A percentile compares a stretch with the other conserved stretches of the same genome.
Conservation (phyloP, 2,113 vertebrate species). For the Perccottus glenii region DNA sequence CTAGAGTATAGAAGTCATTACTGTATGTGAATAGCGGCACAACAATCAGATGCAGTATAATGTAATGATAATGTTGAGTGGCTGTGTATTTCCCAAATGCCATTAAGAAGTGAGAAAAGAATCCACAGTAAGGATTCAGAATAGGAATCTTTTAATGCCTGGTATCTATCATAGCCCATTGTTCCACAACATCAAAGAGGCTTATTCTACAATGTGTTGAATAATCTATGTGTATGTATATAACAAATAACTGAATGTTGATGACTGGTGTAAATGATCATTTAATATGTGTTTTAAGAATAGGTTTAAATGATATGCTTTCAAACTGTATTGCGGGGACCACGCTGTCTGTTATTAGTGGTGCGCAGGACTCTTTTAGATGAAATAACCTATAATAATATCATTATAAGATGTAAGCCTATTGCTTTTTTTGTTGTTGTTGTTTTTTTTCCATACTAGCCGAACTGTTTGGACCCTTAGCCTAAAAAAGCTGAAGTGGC, state of each 20-base stretch:
- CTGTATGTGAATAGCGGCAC: not conserved
- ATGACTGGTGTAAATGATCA: no score
- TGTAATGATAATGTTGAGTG: conserved; percentile 7
- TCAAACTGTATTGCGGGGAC: no score
- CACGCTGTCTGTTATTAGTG: no score
- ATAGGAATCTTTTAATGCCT: conserved; percentile 6
- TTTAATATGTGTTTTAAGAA: no score
- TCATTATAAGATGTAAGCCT: no score
- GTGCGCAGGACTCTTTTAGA: no score
- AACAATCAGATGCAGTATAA: conserved; percentile 6
- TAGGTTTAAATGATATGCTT: no score
- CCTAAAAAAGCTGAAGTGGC: no score
- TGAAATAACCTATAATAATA: no score
- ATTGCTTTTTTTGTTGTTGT: no score
- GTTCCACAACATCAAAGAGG: not conserved
- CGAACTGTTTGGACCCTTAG: no score
- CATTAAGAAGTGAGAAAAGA: conserved; percentile 12
- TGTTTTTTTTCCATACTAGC: no score
- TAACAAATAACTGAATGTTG: not conserved
- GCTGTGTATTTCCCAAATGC: conserved; percentile 2
- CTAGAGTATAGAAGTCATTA: not conserved
- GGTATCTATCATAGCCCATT: not conserved
- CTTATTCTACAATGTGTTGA: not conserved
- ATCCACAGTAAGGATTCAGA: not conserved
- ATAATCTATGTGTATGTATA: not conserved